Evolutionary conservation across 2,797 vertebrate genomes (phyloP).

Genomic region (Enteromius anoplus): DNA sequence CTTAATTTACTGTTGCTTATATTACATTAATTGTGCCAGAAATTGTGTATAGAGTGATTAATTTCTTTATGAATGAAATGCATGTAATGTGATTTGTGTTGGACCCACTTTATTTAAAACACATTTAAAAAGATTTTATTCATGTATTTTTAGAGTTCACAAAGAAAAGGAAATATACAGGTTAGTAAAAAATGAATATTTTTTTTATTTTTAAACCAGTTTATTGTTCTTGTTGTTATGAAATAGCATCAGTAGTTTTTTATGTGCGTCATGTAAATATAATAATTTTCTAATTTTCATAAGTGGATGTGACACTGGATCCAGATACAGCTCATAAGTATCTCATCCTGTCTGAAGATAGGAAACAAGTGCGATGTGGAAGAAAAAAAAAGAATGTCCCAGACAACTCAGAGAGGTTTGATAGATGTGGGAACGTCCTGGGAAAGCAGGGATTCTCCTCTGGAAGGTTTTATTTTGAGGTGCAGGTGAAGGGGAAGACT

Average conservation of each 20-base stretch:
- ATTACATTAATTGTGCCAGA: not conserved
- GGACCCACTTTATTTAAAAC: not conserved
- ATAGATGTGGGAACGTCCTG: constrained; percentile 27
- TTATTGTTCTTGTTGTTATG: not conserved
- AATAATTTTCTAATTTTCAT: not conserved
- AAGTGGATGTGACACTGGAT: constrained; percentile 20
- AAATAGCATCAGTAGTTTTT: constrained; percentile 53
- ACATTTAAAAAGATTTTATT: not conserved
- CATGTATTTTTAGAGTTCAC: constrained; percentile 1
- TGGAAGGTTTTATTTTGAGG: constrained; percentile 32
- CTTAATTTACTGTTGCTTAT: not conserved
- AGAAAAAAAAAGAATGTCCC: constrained; percentile 2
- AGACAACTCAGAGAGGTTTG: constrained; percentile 41
- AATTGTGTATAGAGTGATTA: not conserved
- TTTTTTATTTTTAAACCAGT: not conserved
- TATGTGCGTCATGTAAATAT: constrained; percentile 67
- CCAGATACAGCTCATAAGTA: constrained; percentile 51
- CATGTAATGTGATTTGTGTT: not conserved
- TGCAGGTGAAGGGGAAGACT: constrained; percentile 9
- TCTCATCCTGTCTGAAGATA: constrained; percentile 42
- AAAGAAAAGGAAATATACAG: constrained; percentile 56
- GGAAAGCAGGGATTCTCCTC: constrained; percentile 46
- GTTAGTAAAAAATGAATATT: constrained; percentile 49
- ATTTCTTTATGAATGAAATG: not conserved
- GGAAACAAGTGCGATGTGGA: constrained; percentile 37